Percentiles rank a stretch among this genome's conserved stretches.
Conservation (phyloP, 2,888 invertebrate species). For the Congeria kusceri region DNA sequence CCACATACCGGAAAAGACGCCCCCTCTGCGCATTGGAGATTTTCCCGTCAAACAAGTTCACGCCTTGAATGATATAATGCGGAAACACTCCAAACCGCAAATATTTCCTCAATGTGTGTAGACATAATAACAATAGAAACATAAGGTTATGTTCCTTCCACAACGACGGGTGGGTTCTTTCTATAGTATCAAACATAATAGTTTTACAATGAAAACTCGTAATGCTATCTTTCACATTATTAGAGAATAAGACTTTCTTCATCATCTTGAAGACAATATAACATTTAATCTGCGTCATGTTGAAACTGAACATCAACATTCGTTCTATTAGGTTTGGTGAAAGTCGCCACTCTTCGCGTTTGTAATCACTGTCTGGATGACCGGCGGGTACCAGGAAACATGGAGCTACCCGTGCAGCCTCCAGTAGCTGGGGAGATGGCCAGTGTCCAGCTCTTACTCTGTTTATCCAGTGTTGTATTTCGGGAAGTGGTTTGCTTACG, state of each 20-base stretch:
- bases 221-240: conserved; percentile 5
- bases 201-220: conserved; percentile 33
- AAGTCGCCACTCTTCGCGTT: conserved; percentile 25
- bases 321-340: conserved; percentile 26
- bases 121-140: too few species aligned
- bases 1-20: too few species aligned
- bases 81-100: too few species aligned
- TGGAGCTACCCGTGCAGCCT: too few species aligned
- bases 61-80: too few species aligned
- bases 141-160: conserved; percentile 10
- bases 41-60: too few species aligned
- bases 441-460: too few species aligned
- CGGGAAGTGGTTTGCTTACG: too few species aligned
- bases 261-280: conserved; percentile 24
- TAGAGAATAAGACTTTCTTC: conserved; percentile 6
- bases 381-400: conserved; percentile 25
- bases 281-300: conserved; percentile 16
- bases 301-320: conserved; percentile 17
- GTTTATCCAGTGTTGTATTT: too few species aligned
- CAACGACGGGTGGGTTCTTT: conserved; percentile 10
- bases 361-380: conserved; percentile 11
- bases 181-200: conserved; percentile 1
- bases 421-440: too few species aligned
- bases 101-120: too few species aligned
- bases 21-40: too few species aligned